Base-by-base conservation (phyloP, 2,113 vertebrate species). In the Corythoichthys haematopterus region DNA sequence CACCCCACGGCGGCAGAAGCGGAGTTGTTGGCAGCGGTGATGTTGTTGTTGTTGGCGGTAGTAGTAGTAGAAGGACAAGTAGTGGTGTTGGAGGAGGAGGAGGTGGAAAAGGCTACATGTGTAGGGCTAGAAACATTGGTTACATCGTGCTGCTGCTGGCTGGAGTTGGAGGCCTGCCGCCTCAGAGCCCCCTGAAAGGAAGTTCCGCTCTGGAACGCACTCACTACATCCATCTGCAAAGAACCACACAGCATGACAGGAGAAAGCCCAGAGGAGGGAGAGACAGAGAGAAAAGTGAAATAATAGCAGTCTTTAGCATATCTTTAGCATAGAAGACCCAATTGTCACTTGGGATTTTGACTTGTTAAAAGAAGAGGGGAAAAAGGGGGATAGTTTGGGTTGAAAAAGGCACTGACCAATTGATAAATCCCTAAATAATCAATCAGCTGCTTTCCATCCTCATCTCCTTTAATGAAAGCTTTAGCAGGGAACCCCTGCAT, bases 91-190 rank as follows among this genome's bases (percentile, higher is more conserved):
- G 55, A 36, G 55, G 59, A 28, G 59, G 59, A 46, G 60, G 60
- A 61, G 59, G 59, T 94, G 94, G 97, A 94, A 96, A 97, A 98
- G 93, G 96, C 97, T 99, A 98, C 97, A 98, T 99, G 97, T 97
- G 97, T 95, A 98, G 97, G 97, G 97, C 97, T 99, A 99, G 97
- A 99, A 98, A 99, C 95, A 97, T 99, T 97, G 97, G 97, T 99
- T 99, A 99, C 97, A 99, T 99, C 97, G 94, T 98, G 97, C 93
- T 99, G 97, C 92, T 98, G 97, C 92, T 98, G 97, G 96, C 97
- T 99, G 95, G 93, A 93, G 96, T 95, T 98, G 95, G 97, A 99
- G 92, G 97, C 95, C 94, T 98, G 97, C 89, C 97, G 96, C 96
- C 97, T 98, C 91, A 98, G 94, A 93, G 95, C 94, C 93, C 96